These are phyloP conservation scores for Leptonema lineaticorne DNA, from an alignment of 1,140 invertebrate species.

Conservation along the genomic window DNA sequence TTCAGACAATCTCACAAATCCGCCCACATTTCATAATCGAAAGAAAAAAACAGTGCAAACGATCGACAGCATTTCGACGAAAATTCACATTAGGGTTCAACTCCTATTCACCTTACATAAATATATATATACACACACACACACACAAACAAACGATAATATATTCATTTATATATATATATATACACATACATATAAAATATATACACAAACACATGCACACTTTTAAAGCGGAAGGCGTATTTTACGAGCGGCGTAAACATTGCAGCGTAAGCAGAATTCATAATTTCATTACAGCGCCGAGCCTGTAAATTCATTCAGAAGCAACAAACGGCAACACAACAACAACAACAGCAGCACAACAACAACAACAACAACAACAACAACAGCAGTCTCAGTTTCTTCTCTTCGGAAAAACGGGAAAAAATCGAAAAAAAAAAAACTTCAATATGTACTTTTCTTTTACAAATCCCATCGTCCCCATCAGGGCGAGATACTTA, in stretches of 20 bases:
- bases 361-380: not conserved
- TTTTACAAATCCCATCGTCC: slow-evolving; percentile 41
- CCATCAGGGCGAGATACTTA: slow-evolving; percentile 41
- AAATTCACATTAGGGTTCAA: too few relatives aligned
- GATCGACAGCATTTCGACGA: too few relatives aligned
- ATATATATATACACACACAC: too few relatives aligned
- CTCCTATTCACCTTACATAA: too few relatives aligned
- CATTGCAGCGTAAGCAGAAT: slow-evolving; percentile 17
- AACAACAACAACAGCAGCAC: too few relatives aligned
- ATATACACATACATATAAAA: too few relatives aligned
- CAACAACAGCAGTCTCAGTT: not conserved
- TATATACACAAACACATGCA: too few relatives aligned
- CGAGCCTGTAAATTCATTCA: slow-evolving; percentile 40
- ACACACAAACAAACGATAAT: too few relatives aligned
- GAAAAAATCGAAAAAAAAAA: slow-evolving; percentile 27
- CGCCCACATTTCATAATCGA: too few relatives aligned
- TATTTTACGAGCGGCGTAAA: slow-evolving; percentile 28
- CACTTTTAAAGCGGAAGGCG: not conserved
- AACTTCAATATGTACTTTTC: slow-evolving; percentile 41
- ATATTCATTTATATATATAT: too few relatives aligned
- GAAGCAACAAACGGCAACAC: slow-evolving; percentile 17
- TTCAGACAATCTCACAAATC: too few relatives aligned
- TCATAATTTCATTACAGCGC: slow-evolving; percentile 41
- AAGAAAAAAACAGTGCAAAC: too few relatives aligned
- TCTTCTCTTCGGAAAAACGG: not conserved